Conservation (phyloP, 2,888 invertebrate genomes). For the Sminthurinus aureus region DNA sequence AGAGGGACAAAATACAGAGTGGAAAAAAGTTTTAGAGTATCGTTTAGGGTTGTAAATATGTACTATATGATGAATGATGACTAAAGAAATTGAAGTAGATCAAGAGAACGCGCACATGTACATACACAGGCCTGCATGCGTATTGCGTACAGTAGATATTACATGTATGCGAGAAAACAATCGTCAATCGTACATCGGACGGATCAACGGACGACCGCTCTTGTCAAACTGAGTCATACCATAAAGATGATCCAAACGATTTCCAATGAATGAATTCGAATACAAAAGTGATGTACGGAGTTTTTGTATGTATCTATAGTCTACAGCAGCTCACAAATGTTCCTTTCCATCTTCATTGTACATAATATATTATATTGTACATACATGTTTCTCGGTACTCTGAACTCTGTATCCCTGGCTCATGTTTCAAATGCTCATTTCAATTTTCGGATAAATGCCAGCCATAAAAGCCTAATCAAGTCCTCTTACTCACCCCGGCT, state of each 20-base stretch:
- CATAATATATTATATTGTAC: not conserved
- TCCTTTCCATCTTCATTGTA: not conserved
- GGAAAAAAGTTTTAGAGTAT: not conserved
- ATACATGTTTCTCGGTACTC: not conserved
- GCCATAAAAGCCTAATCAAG: constrained; percentile 29
- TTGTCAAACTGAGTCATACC: constrained; percentile 25
- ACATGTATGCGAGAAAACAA: constrained; percentile 21
- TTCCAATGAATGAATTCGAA: not conserved
- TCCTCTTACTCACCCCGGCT: not conserved
- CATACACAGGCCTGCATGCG: not conserved
- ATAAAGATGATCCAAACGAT: constrained; percentile 3
- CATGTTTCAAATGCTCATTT: not conserved
- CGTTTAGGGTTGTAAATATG: not conserved
- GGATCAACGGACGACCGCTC: not conserved
- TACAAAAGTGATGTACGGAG: no score
- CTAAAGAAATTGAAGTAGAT: not conserved
- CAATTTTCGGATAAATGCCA: constrained; percentile 33
- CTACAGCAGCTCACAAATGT: not conserved
- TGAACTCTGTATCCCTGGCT: not conserved
- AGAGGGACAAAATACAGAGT: not conserved
- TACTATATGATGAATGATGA: no score
- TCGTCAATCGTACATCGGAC: no score
- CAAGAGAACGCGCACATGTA: not conserved
- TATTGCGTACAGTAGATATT: not conserved
- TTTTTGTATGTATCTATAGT: no score